Evolutionary conservation across 2,888 invertebrate genomes (phyloP).

Genomic region (Agonum fuliginosum): DNA sequence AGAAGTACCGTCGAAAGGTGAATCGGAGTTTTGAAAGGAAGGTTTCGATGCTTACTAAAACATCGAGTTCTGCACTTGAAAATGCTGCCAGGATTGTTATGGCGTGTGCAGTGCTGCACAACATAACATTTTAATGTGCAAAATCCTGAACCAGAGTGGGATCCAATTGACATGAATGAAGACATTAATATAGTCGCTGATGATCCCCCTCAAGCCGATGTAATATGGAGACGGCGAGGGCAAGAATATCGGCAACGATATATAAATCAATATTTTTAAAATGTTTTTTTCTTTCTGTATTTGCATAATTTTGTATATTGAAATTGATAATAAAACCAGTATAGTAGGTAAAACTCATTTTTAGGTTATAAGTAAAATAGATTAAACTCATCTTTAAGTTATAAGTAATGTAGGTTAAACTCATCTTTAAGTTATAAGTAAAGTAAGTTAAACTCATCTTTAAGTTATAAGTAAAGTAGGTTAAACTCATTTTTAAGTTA

Average conservation of each 20-base stretch:
- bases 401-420: too few relatives aligned
- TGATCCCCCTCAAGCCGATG: neutral
- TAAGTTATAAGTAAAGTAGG: too few relatives aligned
- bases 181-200: neutral
- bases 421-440: too few relatives aligned
- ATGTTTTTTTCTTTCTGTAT: neutral
- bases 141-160: slow-evolving; percentile 1
- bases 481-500: too few relatives aligned
- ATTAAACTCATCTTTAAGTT: too few relatives aligned
- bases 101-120: slow-evolving; percentile 7
- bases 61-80: slow-evolving; percentile 49
- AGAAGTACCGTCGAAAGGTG: slow-evolving; percentile 48
- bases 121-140: slow-evolving; percentile 8
- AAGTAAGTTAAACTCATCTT: too few relatives aligned
- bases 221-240: slow-evolving; percentile 19
- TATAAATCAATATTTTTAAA: slow-evolving; percentile 8
- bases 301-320: neutral
- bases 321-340: too few relatives aligned
- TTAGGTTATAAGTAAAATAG: too few relatives aligned
- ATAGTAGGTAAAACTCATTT: too few relatives aligned
- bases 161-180: neutral
- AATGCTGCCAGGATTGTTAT: slow-evolving; percentile 7
- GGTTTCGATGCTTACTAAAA: slow-evolving; percentile 54
- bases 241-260: slow-evolving; percentile 4
- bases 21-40: slow-evolving; percentile 40